A percentile compares a stretch with the other conserved stretches of the same genome.
Evolutionary conservation across 2,113 vertebrate genomes (phyloP).

Genomic region (Zootoca vivipara): DNA sequence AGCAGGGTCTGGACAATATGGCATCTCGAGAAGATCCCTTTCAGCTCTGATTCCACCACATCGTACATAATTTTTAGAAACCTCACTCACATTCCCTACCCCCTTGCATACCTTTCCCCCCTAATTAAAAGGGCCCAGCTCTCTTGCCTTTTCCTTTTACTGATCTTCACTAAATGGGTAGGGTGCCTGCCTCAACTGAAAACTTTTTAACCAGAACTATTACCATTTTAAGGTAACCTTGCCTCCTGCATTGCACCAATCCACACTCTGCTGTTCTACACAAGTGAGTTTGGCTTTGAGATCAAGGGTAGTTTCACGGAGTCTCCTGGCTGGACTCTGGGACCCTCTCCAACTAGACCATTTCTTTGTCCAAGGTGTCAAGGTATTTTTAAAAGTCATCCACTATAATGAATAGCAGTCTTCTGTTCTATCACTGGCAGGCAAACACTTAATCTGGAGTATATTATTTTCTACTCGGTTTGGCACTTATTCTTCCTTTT

Average conservation of each 20-base stretch:
- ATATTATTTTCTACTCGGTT: conserved; percentile 43
- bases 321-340: neutral
- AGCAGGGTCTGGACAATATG: no score
- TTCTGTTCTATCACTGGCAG: conserved; percentile 48
- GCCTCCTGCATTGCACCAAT: neutral
- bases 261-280: neutral
- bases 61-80: no score
- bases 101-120: no score
- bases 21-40: no score
- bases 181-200: neutral
- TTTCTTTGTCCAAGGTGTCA: conserved; percentile 39
- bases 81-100: no score
- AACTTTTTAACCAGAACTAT: neutral
- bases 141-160: neutral
- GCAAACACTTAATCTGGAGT: conserved; percentile 38
- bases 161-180: no score
- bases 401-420: conserved; percentile 23
- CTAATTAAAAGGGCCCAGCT: neutral
- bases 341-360: conserved; percentile 14
- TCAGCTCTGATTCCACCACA: no score
- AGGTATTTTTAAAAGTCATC: conserved; percentile 18
- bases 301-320: neutral
- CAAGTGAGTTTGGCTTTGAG: conserved; percentile 21
- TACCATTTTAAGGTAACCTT: neutral
- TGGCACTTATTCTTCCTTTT: conserved; percentile 9